phyloP scores from a whole-genome alignment of 2,797 vertebrate genomes.

The Trachurus trachurus region DNA sequence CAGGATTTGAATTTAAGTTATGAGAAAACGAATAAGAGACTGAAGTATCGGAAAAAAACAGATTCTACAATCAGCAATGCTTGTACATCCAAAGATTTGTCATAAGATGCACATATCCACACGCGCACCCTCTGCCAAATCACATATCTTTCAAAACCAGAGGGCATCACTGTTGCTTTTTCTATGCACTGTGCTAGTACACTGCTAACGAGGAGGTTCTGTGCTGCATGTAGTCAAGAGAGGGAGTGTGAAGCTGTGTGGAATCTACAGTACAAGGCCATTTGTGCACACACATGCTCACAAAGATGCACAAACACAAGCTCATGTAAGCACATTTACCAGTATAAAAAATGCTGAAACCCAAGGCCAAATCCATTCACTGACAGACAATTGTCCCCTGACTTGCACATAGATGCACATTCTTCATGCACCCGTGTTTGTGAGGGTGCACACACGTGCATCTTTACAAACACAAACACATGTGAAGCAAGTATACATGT shows the following conservation, averaged over 20 bases:
- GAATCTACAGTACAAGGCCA: constrained; percentile 68
- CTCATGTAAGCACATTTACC: constrained; percentile 49
- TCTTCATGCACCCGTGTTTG: neutral
- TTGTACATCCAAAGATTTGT: constrained; percentile 22
- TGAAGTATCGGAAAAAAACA: neutral
- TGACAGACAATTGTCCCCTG: constrained; percentile 27
- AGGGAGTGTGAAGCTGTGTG: constrained; percentile 49
- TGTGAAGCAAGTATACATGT: constrained; percentile 26
- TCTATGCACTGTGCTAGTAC: constrained; percentile 40
- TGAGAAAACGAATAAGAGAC: neutral
- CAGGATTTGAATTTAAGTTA: neutral
- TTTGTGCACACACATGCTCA: constrained; percentile 24
- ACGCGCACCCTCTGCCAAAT: neutral
- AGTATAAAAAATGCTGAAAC: constrained; percentile 55
- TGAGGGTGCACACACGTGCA: constrained; percentile 10
- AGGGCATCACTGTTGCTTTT: constrained; percentile 27
- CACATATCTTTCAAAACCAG: constrained; percentile 5
- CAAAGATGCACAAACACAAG: constrained; percentile 17
- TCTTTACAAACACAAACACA: constrained; percentile 14
- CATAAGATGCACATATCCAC: constrained; percentile 17
- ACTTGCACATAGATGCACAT: constrained; percentile 27
- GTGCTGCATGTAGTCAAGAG: constrained; percentile 60
- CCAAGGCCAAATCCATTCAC: constrained; percentile 56
- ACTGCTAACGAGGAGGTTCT: constrained; percentile 61
- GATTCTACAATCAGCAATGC: neutral